Conservation (phyloP, 2,797 vertebrate genomes). For the Oophaga sylvatica region DNA sequence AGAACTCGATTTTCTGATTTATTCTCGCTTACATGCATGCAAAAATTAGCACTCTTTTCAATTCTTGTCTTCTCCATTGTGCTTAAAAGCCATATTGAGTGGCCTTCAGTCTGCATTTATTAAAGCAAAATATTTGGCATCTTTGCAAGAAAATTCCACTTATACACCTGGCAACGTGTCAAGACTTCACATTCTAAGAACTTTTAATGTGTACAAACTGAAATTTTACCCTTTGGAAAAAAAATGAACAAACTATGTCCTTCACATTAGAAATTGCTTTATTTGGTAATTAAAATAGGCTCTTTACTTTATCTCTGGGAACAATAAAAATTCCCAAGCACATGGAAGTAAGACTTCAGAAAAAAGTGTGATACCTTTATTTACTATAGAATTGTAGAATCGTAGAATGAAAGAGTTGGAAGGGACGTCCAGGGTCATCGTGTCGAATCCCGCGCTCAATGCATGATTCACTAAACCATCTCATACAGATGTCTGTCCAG, state of each 20-base stretch:
- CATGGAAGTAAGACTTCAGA: background rate
- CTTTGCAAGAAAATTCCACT: conserved; percentile 49
- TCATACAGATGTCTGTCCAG: too few relatives aligned
- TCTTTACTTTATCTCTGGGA: background rate
- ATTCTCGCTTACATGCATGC: background rate
- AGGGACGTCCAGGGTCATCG: too few relatives aligned
- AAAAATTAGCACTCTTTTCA: conserved; percentile 24
- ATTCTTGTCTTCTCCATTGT: conserved; percentile 42
- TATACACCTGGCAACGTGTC: conserved; percentile 55
- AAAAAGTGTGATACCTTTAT: background rate
- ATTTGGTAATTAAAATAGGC: conserved; percentile 34
- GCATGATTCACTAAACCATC: too few relatives aligned
- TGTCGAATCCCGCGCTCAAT: too few relatives aligned
- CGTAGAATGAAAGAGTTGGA: too few relatives aligned
- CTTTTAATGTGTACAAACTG: conserved; percentile 56
- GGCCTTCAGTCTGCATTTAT: conserved; percentile 56
- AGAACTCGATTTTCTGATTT: background rate
- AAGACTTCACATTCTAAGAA: conserved; percentile 52
- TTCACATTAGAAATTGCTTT: conserved; percentile 40
- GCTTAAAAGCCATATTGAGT: conserved; percentile 52
- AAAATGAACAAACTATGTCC: conserved; percentile 33
- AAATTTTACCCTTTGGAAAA: conserved; percentile 55
- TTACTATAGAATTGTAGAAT: too few relatives aligned
- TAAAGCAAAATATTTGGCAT: conserved; percentile 59
- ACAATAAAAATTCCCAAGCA: background rate